These are phyloP conservation scores for Drosophila infuscata DNA, from an alignment of 2,888 invertebrate species.

Conservation along the genomic window DNA sequence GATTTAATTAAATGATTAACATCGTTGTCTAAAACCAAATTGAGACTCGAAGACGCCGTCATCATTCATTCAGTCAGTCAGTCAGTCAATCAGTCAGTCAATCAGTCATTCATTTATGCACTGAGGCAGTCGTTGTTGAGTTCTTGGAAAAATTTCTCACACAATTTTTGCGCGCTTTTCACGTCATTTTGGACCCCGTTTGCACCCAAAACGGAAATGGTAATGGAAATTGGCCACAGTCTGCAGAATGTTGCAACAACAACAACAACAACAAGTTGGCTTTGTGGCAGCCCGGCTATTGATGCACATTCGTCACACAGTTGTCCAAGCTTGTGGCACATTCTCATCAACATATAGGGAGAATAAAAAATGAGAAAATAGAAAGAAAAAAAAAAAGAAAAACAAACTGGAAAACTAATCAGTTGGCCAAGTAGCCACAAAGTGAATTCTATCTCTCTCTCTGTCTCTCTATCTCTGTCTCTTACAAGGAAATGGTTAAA, in stretches of 20 bases:
- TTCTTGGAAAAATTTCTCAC: conserved; percentile 76
- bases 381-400: conserved; percentile 1
- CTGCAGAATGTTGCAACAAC: conserved; percentile 21
- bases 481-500: conserved; percentile 31
- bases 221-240: conserved; percentile 74
- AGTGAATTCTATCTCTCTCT: background rate
- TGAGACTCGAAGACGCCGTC: conserved; percentile 14
- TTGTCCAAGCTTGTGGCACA: conserved; percentile 44
- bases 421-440: conserved; percentile 37
- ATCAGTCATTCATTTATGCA: conserved; percentile 39
- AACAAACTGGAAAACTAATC: conserved; percentile 47
- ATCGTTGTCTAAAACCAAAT: conserved; percentile 40
- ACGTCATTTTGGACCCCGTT: conserved; percentile 46
- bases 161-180: conserved; percentile 71
- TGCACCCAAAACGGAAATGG: conserved; percentile 65
- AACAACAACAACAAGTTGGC: conserved; percentile 18
- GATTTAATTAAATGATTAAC: conserved; percentile 78
- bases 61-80: conserved; percentile 4
- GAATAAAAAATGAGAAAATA: conserved; percentile 23
- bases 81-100: conserved; percentile 4
- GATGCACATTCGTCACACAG: conserved; percentile 59
- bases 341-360: conserved; percentile 41
- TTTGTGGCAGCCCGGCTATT: conserved; percentile 22
- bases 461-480: background rate
- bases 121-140: conserved; percentile 10